phyloP scores from a whole-genome alignment of 1,140 invertebrate species.

The Drosophila parabipectinata region DNA sequence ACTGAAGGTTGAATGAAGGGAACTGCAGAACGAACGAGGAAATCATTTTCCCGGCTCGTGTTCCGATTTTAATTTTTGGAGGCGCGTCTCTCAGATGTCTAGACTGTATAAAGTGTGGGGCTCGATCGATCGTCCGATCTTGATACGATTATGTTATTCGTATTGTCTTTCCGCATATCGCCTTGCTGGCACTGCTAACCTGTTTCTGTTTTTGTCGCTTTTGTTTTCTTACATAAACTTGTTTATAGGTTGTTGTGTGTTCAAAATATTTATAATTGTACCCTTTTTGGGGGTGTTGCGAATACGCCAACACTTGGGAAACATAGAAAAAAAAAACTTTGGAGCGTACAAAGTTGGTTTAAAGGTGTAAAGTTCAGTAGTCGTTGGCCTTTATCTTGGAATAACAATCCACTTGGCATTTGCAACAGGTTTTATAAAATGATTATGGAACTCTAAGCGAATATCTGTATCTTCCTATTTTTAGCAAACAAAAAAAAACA shows the following conservation, averaged over 20 bases:
- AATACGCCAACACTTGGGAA: not conserved
- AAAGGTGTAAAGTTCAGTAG: constrained; percentile 1
- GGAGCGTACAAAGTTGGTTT: not conserved
- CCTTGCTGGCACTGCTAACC: constrained; percentile 8
- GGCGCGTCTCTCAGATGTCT: constrained; percentile 50
- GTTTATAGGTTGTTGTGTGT: constrained; percentile 6
- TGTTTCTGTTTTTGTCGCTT: constrained; percentile 34
- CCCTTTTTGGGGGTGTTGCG: not conserved
- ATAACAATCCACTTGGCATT: constrained; percentile 1
- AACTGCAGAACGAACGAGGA: constrained; percentile 47
- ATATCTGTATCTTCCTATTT: not conserved
- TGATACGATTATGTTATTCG: constrained; percentile 6
- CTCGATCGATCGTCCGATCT: constrained; percentile 1
- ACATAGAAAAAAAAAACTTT: not conserved
- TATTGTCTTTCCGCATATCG: not conserved
- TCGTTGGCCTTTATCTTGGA: not conserved
- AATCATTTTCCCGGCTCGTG: constrained; percentile 59
- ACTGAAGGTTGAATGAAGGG: constrained; percentile 68
- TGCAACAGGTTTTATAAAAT: constrained; percentile 1
- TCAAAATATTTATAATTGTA: constrained; percentile 11
- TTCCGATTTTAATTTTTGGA: constrained; percentile 40
- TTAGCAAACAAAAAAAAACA: not conserved
- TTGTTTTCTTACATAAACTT: not conserved
- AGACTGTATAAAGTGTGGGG: constrained; percentile 16
- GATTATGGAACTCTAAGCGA: not conserved